Percentiles rank a stretch among this genome's conserved stretches.
Evolutionary conservation across 2,888 invertebrate genomes (phyloP).

Genomic region (Callinectes sapidus): DNA sequence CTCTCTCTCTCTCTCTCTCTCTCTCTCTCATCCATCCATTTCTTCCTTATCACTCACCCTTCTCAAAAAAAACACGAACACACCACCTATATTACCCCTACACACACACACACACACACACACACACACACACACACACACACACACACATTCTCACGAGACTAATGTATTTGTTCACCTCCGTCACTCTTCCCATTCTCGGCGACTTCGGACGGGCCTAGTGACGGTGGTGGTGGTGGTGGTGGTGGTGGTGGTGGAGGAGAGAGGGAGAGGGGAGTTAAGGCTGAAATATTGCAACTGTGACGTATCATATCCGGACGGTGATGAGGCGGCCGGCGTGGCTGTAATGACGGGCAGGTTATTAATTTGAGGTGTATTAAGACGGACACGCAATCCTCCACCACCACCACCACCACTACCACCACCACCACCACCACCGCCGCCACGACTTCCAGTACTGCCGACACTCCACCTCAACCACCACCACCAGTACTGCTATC

Average conservation of each 20-base stretch:
- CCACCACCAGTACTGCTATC: background rate
- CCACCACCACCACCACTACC: background rate
- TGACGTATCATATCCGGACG: conserved; percentile 55
- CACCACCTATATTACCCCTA: background rate
- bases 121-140: conserved; percentile 6
- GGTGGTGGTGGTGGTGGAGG: background rate
- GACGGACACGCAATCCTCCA: conserved; percentile 40
- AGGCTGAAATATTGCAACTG: conserved; percentile 50
- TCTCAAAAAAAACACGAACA: background rate
- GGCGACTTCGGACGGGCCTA: background rate
- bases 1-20: background rate
- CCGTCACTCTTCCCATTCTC: background rate
- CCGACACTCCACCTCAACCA: background rate
- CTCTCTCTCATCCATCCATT: background rate
- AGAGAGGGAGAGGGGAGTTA: background rate
- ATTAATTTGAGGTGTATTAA: conserved; percentile 60
- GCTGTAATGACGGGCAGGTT: conserved; percentile 52
- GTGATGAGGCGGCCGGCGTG: conserved; percentile 44
- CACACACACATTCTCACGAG: conserved; percentile 20
- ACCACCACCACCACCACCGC: background rate
- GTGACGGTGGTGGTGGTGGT: background rate
- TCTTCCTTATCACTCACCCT: background rate
- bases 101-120: background rate
- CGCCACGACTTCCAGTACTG: background rate
- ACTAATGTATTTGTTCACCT: background rate